These are phyloP conservation scores for Apamea crenata DNA, from an alignment of 2,888 invertebrate genomes.

Conservation along the genomic window DNA sequence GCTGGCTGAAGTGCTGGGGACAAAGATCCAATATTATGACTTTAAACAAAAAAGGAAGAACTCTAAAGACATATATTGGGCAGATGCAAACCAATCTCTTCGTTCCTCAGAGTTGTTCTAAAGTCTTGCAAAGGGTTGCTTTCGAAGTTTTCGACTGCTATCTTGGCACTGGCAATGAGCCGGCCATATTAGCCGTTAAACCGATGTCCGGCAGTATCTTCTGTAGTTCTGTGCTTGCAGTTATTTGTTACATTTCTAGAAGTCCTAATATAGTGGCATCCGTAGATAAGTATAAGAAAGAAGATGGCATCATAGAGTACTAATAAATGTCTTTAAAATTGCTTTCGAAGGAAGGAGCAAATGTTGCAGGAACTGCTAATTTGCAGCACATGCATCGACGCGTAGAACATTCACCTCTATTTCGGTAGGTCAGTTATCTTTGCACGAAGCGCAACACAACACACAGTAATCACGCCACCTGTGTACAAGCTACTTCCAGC, in stretches of 20 bases:
- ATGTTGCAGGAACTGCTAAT: neutral
- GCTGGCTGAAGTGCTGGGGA: constrained; percentile 84
- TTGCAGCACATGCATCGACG: neutral
- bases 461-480: constrained; percentile 39
- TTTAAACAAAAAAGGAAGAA: neutral
- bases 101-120: neutral
- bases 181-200: no score
- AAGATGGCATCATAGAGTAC: neutral
- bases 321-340: neutral
- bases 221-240: neutral
- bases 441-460: neutral
- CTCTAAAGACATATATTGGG: no score
- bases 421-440: constrained; percentile 43
- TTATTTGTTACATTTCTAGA: neutral
- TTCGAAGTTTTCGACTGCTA: neutral
- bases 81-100: neutral
- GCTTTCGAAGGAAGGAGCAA: neutral
- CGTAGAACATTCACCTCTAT: neutral
- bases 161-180: no score
- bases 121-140: neutral
- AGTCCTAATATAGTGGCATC: neutral
- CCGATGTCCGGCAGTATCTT: neutral
- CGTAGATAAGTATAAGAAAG: neutral
- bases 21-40: neutral
- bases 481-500: constrained; percentile 23